These are phyloP conservation scores for Meiosimyza platycephala DNA, from an alignment of 2,888 invertebrate species.

Conservation along the genomic window DNA sequence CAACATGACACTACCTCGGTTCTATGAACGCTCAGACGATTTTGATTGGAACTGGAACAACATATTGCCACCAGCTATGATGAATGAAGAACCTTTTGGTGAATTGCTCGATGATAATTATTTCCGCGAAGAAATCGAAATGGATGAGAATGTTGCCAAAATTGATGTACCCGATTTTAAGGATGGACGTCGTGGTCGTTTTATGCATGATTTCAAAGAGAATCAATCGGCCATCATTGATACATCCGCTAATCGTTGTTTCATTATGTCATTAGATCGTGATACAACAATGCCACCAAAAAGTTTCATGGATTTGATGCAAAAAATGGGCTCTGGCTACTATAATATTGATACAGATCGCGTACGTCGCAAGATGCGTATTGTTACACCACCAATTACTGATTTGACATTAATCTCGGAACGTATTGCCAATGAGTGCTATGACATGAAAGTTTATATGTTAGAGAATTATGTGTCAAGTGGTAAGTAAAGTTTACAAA, in stretches of 20 bases:
- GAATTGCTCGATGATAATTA: conserved; percentile 61
- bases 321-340: conserved; percentile 82
- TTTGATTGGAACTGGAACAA: conserved; percentile 58
- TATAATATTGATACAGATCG: conserved; percentile 85
- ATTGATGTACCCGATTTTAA: conserved; percentile 88
- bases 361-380: conserved; percentile 81
- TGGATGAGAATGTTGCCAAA: conserved; percentile 82
- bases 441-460: conserved; percentile 77
- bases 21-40: conserved; percentile 59
- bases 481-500: conserved; percentile 69
- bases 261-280: conserved; percentile 89
- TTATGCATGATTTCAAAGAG: conserved; percentile 91
- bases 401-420: conserved; percentile 75
- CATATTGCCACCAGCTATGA: conserved; percentile 49
- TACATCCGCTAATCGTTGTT: conserved; percentile 80
- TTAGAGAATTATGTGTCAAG: conserved; percentile 76
- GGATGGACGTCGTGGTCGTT: conserved; percentile 83
- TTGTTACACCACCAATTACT: conserved; percentile 77
- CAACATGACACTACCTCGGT: conserved; percentile 56
- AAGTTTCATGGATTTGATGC: conserved; percentile 81
- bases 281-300: conserved; percentile 81
- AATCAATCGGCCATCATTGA: conserved; percentile 83
- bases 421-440: conserved; percentile 79
- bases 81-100: conserved; percentile 38
- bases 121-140: conserved; percentile 85